Percentiles rank a stretch among this genome's conserved stretches.
These are phyloP conservation scores for Automeris io DNA, from an alignment of 2,888 invertebrate genomes.

Conservation along the genomic window DNA sequence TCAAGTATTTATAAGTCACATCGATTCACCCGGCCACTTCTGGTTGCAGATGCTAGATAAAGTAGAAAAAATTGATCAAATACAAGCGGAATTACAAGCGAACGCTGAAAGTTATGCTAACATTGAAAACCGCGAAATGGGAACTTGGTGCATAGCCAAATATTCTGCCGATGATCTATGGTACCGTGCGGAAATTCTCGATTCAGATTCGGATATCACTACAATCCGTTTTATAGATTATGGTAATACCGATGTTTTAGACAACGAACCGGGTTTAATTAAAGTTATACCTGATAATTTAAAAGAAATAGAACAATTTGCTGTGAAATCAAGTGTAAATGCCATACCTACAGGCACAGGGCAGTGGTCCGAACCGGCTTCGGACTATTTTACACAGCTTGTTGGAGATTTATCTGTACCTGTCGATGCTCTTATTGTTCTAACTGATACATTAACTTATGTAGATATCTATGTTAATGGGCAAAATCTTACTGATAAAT, in stretches of 20 bases:
- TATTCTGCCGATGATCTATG: conserved; percentile 91
- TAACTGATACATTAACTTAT: conserved; percentile 78
- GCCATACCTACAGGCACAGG: conserved; percentile 79
- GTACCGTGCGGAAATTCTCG: conserved; percentile 94
- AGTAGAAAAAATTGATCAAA: conserved; percentile 69
- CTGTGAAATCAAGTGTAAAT: conserved; percentile 81
- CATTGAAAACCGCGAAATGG: conserved; percentile 76
- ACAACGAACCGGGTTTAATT: conserved; percentile 77
- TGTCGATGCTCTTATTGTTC: conserved; percentile 72
- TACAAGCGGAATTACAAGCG: conserved; percentile 81
- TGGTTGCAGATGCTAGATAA: conserved; percentile 82
- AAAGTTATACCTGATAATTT: conserved; percentile 79
- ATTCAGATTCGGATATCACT: conserved; percentile 84
- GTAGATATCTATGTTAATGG: conserved; percentile 81
- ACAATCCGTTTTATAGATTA: conserved; percentile 87
- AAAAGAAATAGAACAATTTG: conserved; percentile 73
- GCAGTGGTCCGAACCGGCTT: conserved; percentile 81
- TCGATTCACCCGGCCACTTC: conserved; percentile 86
- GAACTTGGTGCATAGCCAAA: conserved; percentile 84
- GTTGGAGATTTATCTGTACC: conserved; percentile 70
- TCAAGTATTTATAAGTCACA: conserved; percentile 80
- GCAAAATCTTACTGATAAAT: conserved; percentile 77
- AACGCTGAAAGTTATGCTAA: conserved; percentile 69
- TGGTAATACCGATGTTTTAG: conserved; percentile 86
- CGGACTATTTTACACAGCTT: conserved; percentile 71